Evolutionary conservation across 2,113 vertebrate species (phyloP), one percentile per base, ranked within the genome.

Genomic region (Casuarius casuarius): DNA sequence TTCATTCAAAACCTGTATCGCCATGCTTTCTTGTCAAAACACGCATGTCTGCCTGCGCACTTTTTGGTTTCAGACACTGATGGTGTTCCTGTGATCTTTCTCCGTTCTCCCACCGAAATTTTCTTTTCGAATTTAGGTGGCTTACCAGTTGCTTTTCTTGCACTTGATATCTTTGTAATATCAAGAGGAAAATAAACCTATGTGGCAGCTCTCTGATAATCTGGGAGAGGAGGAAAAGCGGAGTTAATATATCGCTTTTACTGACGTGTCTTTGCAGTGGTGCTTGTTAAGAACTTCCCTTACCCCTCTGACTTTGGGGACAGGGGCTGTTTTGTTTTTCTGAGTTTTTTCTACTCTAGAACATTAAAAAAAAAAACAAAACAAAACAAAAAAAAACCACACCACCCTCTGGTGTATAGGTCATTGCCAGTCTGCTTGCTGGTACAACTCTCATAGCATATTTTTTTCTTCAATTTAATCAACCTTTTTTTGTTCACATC

Each of bases 31-130:
- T 56, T 44, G 13, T 58, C 66, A 28, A 54, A 75, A 49, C 44
- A 15, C 25, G 12, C 0, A 0, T 0, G 0, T 29, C 66, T 48
- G 17, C 44, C 31, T 15, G 4, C 18, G 2, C 26, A 29, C 35
- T 23, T 35, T 35, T 46, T 13, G 25, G 48, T 28, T 42, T 49
- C 59, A 68, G 48, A 22, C 33, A 1, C 0, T 1, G 0, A 1
- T 51, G n/a, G 16, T 25, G 29, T 26, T 65, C 42, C 44, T 46
- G n/a, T 7, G 12, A 31, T 17, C 40, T 4, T 51, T 42, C 40
- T 61, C 29, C 49, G 15, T 46, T 74, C 52, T 67, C 42, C 11
- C 26, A 2, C 12, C n/a, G 49, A 44, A 4, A 3, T 74, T 42
- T 42, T 70, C 42, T 40, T 49, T 52, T 74, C 82, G 26, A 44